Evolutionary conservation across 2,888 invertebrate genomes (phyloP).

Genomic region (Subacronicta megacephala): DNA sequence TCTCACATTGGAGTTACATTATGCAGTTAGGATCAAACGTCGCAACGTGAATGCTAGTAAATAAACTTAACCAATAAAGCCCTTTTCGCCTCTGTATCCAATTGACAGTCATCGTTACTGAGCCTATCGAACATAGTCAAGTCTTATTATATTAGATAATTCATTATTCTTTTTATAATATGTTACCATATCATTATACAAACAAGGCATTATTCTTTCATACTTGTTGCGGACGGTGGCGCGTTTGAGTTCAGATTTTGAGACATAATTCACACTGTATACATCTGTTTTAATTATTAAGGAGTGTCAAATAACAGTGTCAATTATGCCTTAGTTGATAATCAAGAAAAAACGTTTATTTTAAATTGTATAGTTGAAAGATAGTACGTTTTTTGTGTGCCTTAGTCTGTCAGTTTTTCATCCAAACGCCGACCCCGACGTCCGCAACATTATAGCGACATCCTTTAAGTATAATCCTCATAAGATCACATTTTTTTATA

Average conservation of each 20-base stretch:
- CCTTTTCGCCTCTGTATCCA: slow-evolving; percentile 73
- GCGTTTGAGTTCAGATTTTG: slow-evolving; percentile 22
- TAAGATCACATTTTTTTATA: slow-evolving; percentile 89
- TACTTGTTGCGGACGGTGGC: slow-evolving; percentile 70
- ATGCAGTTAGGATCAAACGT: not conserved
- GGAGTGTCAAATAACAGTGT: slow-evolving; percentile 22
- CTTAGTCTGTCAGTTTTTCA: not conserved
- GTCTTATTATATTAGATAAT: slow-evolving; percentile 86
- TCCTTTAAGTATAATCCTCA: slow-evolving; percentile 87
- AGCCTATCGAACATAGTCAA: slow-evolving; percentile 82
- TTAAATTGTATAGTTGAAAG: too few relatives aligned
- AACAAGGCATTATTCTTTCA: slow-evolving; percentile 82
- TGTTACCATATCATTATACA: slow-evolving; percentile 80
- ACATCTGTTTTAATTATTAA: slow-evolving; percentile 37
- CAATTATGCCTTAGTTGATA: slow-evolving; percentile 13
- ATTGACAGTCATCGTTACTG: slow-evolving; percentile 78
- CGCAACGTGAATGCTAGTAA: slow-evolving; percentile 36
- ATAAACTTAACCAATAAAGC: slow-evolving; percentile 69
- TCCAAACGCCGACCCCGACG: slow-evolving; percentile 57
- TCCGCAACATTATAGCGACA: slow-evolving; percentile 72
- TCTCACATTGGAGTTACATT: not conserved
- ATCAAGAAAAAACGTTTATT: not conserved
- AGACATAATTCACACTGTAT: slow-evolving; percentile 26
- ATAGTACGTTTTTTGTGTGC: too few relatives aligned
- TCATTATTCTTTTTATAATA: slow-evolving; percentile 79